Base-by-base conservation (phyloP, 2,888 invertebrate species). In the Aphidoletes aphidimyza region DNA sequence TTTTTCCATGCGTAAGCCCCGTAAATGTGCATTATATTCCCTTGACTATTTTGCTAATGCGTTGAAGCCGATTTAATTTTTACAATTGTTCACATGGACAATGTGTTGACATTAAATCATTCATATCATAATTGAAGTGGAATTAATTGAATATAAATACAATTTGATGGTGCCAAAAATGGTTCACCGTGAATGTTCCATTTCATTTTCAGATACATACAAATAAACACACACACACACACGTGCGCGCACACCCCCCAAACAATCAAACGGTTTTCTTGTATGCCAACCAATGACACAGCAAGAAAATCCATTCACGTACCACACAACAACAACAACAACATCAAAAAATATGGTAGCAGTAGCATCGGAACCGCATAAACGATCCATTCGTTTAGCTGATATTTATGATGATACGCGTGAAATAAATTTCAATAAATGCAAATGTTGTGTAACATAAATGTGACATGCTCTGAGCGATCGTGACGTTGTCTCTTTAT, bases 71-170 rank as follows among this genome's bases (percentile, higher is more conserved):
- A 54, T 54, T 47, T 47, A 47, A 47, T 47, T 11, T n/a, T 54
- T 54, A 30, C 69, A 69, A 14, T 69, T 14, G 17, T 14, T 69
- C 30, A 26, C 14, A 69, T 30, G 69, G 69, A 69, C 30, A 34
- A 34, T 69, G 30, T 69, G 69, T 17, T 69, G 69, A 69, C 69
- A 69, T 69, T 69, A 69, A 69, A 69, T 30, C 30, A 69, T 69
- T 69, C 69, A 69, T 69, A 69, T 69, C 69, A 69, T 69, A 69
- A 69, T 69, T 69, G 69, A 69, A 69, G 69, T 69, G 69, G 69
- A 69, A 69, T 69, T 69, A 69, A 69, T 69, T 69, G 69, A 69
- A 69, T 69, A 69, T 69, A 69, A 69, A 69, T 69, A 11, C 69
- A 30, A 2, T 54, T 54, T 54, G 54, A 26, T n/a, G 3, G 17